Evolutionary conservation across 2,888 invertebrate species (phyloP), one percentile per base, ranked within the genome.

Genomic region (Glyphotaelius pellucidus): DNA sequence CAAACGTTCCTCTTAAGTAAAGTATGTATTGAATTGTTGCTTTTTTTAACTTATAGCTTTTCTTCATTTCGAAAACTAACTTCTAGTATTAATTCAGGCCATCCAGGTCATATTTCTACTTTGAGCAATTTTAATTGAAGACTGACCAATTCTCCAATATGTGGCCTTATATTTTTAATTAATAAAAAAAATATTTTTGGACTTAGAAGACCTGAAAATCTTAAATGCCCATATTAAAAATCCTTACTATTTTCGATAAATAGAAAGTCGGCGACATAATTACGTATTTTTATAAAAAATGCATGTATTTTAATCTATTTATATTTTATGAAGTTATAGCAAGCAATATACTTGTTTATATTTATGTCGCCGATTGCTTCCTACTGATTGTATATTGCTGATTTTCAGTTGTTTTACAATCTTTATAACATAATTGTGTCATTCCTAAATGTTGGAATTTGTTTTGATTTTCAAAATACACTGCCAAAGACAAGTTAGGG

Each of bases 41-140:
- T 2, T 25, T 19, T 52, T 25, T 25, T 67, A 67, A 67, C 67
- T 9, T 67, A n/a, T 67, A 5, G 25, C 67, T n/a, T 67, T 67
- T 67, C 7, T 67, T 67, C 25, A 67, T 67, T 67, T n/a, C 25
- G 25, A 67, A 25, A 67, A 25, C 7, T 67, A 67, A 67, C 67
- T 67, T 67, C 67, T 67, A 67, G 67, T 67, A 67, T 67, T 67
- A 67, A 67, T 67, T 5, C 67, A 67, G 67, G 25, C 67, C 67
- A 67, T 67, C 67, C 67, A 67, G 67, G 67, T 67, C 67, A 67
- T 0, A n/a, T 67, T 67, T 67, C 25, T 67, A 67, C 25, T 25
- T 67, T 67, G 67, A 67, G 67, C 67, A 67, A 67, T 67, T 67
- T 67, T n/a, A n/a, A 67, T 67, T 67, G 67, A 67, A 67, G 67